Evolutionary conservation across 2,113 vertebrate genomes (phyloP).

Genomic region (Azemiops feae): DNA sequence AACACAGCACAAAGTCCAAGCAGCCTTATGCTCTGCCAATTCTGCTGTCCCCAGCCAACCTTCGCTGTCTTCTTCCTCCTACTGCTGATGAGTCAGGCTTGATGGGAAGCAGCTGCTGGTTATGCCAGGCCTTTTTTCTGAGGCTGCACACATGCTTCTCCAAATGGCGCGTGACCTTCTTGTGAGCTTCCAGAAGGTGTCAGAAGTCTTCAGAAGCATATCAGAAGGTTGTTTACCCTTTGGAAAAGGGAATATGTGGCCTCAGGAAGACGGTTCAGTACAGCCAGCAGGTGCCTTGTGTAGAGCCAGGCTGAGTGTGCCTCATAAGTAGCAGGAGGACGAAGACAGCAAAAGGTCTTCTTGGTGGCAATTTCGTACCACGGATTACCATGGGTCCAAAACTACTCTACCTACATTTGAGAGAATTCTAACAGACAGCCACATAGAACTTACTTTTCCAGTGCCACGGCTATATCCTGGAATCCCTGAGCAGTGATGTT

Average conservation of each 20-base stretch:
- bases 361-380: background rate
- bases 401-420: background rate
- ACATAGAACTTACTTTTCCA: slow-evolving; percentile 88
- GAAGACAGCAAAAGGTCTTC: background rate
- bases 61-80: background rate
- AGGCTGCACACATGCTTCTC: background rate
- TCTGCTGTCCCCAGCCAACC: background rate
- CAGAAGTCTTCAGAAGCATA: background rate
- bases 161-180: background rate
- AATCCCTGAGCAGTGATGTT: slow-evolving; percentile 94
- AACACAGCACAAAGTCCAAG: background rate
- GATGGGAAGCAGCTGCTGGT: background rate
- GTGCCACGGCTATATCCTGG: slow-evolving; percentile 92
- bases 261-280: background rate
- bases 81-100: background rate
- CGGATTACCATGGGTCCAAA: slow-evolving; percentile 22
- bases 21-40: background rate
- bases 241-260: background rate
- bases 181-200: background rate
- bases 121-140: background rate
- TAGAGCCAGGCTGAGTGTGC: background rate
- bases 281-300: background rate
- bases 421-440: background rate
- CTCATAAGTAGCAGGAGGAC: background rate
- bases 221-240: background rate